Evolutionary conservation across 2,888 invertebrate genomes (phyloP), one percentile per base, ranked within the genome.

Genomic region (Laspeyria flexula): DNA sequence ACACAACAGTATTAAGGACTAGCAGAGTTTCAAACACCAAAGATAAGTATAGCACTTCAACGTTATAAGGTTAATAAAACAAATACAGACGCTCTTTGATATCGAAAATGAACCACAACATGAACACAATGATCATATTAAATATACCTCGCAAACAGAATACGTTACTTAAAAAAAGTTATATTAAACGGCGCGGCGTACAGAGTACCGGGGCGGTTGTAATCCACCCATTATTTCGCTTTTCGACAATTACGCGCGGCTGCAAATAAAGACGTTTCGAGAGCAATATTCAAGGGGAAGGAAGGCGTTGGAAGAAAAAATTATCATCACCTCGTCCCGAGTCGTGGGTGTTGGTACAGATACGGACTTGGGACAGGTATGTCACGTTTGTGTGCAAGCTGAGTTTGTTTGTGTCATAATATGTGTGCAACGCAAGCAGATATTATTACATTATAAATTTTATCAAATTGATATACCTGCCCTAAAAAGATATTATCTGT

Each of bases 251-350:
- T 83, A 85, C 80, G 67, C 65, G 56, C 53, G 56, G 60, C 65
- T 58, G 62, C 63, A 71, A 83, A 85, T 84, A 82, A 83, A 86
- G 82, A 81, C 81, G 75, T 79, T 73, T 62, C 35, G 54, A 54
- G 62, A 73, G 65, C 58, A 75, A 83, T 83, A 81, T 81, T 76
- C 75, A 68, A 72, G 60, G 75, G 75, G 77, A 77, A 72, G 73
- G 69, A 60, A 52, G 50, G 42, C 53, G 72, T 63, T 54, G 66
- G 71, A 78, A 83, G 81, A 83, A 68, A 83, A 83, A 81, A 83
- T 76, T 80, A 86, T 83, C 83, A 83, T 83, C 83, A 80, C 83
- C 78, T 79, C 77, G 66, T 77, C 68, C 73, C 71, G 23, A 43
- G 23, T 34, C 42, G 46, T 35, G 55, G 49, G 38, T 40, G 6